Conservation (phyloP, 2,113 vertebrate genomes). For the Syngnathoides biaculeatus region DNA sequence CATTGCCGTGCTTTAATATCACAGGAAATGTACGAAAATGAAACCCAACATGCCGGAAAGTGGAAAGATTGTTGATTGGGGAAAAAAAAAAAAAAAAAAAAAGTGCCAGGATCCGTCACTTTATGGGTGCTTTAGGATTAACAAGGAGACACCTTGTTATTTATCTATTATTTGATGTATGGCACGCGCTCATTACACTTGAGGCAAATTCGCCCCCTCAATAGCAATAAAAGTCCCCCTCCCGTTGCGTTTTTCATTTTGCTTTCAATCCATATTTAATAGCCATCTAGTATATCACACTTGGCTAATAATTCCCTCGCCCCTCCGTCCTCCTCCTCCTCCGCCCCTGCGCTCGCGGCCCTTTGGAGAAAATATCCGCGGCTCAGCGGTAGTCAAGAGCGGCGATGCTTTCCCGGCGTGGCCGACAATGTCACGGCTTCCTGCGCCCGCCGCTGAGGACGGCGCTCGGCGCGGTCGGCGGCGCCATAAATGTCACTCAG, state of each 20-base stretch:
- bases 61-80: conserved; percentile 1
- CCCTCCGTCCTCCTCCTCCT: neutral
- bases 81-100: neutral
- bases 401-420: conserved; percentile 29
- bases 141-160: conserved; percentile 19
- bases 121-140: conserved; percentile 27
- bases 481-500: conserved; percentile 61
- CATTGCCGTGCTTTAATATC: neutral
- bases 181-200: conserved; percentile 15
- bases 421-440: conserved; percentile 49
- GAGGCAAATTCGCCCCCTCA: neutral
- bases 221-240: conserved; percentile 18
- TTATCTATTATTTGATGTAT: conserved; percentile 14
- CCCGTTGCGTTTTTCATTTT: conserved; percentile 25
- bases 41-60: neutral
- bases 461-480: conserved; percentile 12
- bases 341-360: conserved; percentile 13
- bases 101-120: neutral
- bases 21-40: neutral
- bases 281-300: conserved; percentile 1
- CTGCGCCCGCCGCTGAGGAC: conserved; percentile 38
- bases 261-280: conserved; percentile 10
- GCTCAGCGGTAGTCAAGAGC: conserved; percentile 39
- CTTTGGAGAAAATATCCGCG: conserved; percentile 29
- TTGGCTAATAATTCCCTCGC: neutral